phyloP scores from a whole-genome alignment of 2,797 vertebrate genomes.

The Adrianichthys oophorus region DNA sequence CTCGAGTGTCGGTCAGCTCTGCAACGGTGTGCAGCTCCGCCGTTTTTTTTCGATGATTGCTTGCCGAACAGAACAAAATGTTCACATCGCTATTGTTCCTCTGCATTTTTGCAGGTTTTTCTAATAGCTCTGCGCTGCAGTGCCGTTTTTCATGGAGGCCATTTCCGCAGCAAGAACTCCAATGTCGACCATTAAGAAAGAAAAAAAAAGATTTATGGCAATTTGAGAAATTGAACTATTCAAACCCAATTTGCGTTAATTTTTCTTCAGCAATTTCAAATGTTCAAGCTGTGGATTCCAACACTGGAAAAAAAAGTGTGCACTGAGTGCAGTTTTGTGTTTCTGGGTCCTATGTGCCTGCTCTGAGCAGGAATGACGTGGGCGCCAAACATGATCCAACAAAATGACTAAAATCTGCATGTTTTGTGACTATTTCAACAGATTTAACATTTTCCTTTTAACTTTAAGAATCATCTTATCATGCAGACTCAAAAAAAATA shows the following conservation, averaged over 20 bases:
- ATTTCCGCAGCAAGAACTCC: constrained; percentile 17
- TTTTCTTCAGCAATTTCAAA: not conserved
- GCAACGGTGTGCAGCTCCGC: not conserved
- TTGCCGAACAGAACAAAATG: constrained; percentile 4
- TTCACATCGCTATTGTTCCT: constrained; percentile 1
- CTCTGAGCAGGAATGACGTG: too few relatives aligned
- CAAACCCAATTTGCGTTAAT: not conserved
- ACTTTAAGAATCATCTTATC: too few relatives aligned
- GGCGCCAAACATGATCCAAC: too few relatives aligned
- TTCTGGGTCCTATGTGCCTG: too few relatives aligned
- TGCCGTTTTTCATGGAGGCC: not conserved
- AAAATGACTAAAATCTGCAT: too few relatives aligned
- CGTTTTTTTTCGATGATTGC: not conserved
- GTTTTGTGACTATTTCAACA: too few relatives aligned
- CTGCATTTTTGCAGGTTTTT: too few relatives aligned
- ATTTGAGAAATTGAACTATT: constrained; percentile 13
- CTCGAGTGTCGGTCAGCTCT: not conserved
- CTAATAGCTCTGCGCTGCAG: too few relatives aligned
- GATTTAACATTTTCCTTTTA: too few relatives aligned
- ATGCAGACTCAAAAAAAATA: too few relatives aligned
- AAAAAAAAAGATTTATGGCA: not conserved
- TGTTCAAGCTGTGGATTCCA: not conserved
- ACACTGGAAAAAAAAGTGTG: not conserved
- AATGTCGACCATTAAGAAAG: not conserved
- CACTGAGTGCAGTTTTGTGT: too few relatives aligned